A percentile compares a stretch with the other conserved stretches of the same genome.
Evolutionary conservation across 2,797 vertebrate species (phyloP).

Genomic region (Delichon dasypus): DNA sequence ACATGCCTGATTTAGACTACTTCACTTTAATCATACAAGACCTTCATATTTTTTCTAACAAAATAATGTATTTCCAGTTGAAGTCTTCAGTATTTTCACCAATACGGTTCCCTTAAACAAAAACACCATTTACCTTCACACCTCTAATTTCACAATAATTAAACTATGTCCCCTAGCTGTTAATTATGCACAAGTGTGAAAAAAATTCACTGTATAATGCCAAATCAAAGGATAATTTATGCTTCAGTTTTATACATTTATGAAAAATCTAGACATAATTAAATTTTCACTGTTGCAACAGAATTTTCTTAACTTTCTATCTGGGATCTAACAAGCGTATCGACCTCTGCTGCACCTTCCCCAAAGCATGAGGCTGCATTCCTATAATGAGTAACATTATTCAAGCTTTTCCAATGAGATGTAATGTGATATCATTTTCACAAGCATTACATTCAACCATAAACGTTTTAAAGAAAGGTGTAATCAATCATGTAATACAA

Average conservation of each 20-base stretch:
- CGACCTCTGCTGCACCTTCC: not conserved
- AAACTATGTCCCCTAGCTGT: not conserved
- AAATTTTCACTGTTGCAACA: not conserved
- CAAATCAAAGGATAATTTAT: not conserved
- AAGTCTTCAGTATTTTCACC: not conserved
- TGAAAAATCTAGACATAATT: not conserved
- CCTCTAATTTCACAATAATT: not conserved
- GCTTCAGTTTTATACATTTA: not conserved
- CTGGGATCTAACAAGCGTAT: not conserved
- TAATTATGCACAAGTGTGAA: not conserved
- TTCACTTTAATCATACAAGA: constrained; percentile 1
- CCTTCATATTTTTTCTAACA: not conserved
- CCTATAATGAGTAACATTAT: not conserved
- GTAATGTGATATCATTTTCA: not conserved
- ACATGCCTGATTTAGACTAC: not conserved
- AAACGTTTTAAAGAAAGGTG: constrained; percentile 1
- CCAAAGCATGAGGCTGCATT: not conserved
- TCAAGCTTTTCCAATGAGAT: constrained; percentile 6
- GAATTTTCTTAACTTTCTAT: not conserved
- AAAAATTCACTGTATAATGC: not conserved
- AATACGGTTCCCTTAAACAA: not conserved
- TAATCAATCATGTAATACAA: constrained; percentile 25
- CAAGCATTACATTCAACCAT: not conserved
- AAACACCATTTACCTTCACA: not conserved
- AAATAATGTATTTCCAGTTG: not conserved